Evolutionary conservation across 1,140 invertebrate species (phyloP).

Genomic region (Nephotettix cincticeps): DNA sequence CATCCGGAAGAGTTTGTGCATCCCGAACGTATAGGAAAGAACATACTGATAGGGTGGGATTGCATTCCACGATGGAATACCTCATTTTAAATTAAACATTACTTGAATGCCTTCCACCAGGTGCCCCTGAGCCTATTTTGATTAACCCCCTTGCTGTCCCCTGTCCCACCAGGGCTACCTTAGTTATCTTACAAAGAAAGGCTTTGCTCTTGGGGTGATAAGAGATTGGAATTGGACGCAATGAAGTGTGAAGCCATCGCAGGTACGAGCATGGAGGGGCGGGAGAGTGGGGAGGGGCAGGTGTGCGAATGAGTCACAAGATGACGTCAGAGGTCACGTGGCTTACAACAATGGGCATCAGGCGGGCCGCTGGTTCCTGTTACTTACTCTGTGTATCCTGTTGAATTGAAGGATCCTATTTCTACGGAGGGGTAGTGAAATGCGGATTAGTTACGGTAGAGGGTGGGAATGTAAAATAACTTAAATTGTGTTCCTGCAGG

Average conservation of each 20-base stretch:
- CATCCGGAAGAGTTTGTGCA: no score
- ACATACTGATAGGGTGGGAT: no score
- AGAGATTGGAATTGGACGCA: constrained; percentile 1
- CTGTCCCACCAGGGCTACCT: background rate
- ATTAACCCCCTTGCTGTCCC: constrained; percentile 5
- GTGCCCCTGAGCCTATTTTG: background rate
- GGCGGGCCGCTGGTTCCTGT: no score
- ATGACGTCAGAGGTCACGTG: constrained; percentile 6
- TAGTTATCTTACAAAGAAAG: constrained; percentile 2
- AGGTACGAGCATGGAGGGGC: background rate
- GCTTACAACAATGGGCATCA: background rate
- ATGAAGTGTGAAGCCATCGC: background rate
- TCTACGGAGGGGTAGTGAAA: no score
- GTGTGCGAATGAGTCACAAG: constrained; percentile 10
- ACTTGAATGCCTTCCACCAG: constrained; percentile 3
- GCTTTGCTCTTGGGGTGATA: background rate
- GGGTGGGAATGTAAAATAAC: no score
- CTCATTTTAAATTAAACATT: background rate
- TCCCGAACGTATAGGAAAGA: no score
- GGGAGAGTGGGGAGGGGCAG: background rate
- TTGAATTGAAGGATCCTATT: no score
- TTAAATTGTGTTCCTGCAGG: no score
- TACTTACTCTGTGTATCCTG: no score
- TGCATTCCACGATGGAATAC: no score
- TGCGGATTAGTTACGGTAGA: no score